Conservation (phyloP, 2,113 vertebrate species). For the Circaetus cinerascens region DNA sequence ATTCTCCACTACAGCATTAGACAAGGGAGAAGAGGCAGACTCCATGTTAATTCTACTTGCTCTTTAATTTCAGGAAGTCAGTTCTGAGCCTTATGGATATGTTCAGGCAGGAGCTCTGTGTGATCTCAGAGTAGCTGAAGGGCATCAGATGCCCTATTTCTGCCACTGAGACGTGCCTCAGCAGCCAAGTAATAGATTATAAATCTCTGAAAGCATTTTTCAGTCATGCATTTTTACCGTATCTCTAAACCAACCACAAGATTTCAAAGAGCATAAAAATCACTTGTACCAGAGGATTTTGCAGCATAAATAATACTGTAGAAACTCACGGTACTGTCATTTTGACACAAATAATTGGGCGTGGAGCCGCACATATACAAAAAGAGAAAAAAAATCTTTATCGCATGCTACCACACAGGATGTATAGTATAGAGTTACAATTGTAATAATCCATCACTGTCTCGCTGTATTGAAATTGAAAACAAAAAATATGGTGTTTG, state of each 20-base stretch:
- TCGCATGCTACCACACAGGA: not conserved
- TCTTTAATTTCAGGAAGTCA: constrained; percentile 16
- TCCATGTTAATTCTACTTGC: constrained; percentile 17
- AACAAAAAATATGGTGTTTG: not conserved
- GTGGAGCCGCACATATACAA: not conserved
- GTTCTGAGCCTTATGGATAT: not conserved
- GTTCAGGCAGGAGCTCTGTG: constrained; percentile 11
- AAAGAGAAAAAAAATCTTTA: not conserved
- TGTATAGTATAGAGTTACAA: not conserved
- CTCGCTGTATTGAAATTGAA: constrained; percentile 14
- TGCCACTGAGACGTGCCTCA: constrained; percentile 22
- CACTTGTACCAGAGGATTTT: constrained; percentile 4
- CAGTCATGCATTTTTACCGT: constrained; percentile 28
- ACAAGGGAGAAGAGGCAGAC: not conserved
- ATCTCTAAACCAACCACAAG: not conserved
- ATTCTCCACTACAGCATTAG: not conserved
- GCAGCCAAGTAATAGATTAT: constrained; percentile 11
- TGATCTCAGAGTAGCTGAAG: constrained; percentile 43
- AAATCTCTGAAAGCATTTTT: constrained; percentile 42
- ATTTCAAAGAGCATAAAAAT: constrained; percentile 47
- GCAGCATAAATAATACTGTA: constrained; percentile 1
- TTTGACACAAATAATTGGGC: constrained; percentile 22
- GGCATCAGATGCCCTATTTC: constrained; percentile 52
- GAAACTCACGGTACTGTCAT: not conserved
- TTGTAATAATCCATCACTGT: constrained; percentile 36